These are phyloP conservation scores for Tokudaia tokunoshimensis DNA, from an alignment of 2,797 vertebrate genomes.

Conservation along the genomic window DNA sequence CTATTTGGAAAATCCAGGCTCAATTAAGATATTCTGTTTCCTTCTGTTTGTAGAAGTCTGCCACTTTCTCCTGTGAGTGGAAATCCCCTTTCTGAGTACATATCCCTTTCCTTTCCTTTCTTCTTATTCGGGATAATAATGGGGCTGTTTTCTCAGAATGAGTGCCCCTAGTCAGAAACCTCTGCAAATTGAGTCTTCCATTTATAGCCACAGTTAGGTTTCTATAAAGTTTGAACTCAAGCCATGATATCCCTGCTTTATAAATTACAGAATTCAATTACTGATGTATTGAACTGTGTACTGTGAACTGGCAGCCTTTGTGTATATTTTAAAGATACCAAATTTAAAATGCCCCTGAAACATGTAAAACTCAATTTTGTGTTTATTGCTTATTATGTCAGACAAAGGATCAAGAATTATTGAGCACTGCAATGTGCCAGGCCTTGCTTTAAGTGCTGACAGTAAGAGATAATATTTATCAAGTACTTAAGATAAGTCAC, in stretches of 20 bases:
- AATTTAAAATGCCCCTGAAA: conserved; percentile 48
- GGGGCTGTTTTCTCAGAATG: neutral
- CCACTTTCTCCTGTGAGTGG: no score
- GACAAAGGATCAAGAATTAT: conserved; percentile 46
- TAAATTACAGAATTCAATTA: conserved; percentile 34
- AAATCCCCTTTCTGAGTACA: neutral
- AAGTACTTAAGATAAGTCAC: neutral
- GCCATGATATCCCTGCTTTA: neutral
- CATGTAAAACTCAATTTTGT: neutral
- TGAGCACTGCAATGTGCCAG: neutral
- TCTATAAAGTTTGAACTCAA: conserved; percentile 12
- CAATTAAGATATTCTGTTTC: conserved; percentile 1
- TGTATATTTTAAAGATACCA: conserved; percentile 29
- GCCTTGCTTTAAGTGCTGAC: neutral
- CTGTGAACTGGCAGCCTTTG: neutral
- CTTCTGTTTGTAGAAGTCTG: neutral
- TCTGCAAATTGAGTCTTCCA: neutral
- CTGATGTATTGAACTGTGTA: neutral
- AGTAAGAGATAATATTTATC: neutral
- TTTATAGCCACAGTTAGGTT: neutral
- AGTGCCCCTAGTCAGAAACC: neutral
- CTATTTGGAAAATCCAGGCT: neutral
- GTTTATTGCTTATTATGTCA: conserved; percentile 32
- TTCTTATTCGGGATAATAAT: neutral
- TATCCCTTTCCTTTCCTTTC: neutral